A percentile compares a stretch with the other conserved stretches of the same genome.
These are phyloP conservation scores for Fregetta grallaria DNA, from an alignment of 2,113 vertebrate genomes.

Conservation along the genomic window DNA sequence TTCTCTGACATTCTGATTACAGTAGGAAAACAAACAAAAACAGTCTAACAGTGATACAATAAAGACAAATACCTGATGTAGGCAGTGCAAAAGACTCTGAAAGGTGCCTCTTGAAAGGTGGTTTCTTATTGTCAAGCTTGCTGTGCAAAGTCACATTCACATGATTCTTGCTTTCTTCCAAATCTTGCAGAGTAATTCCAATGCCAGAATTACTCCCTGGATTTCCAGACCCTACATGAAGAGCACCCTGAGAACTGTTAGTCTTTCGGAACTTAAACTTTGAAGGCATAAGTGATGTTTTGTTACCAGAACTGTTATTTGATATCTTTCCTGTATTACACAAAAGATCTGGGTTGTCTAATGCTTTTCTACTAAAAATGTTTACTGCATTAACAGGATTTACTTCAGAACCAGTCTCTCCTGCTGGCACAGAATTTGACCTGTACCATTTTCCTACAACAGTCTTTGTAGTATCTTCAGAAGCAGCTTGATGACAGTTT, in stretches of 20 bases:
- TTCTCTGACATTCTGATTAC: neutral
- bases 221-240: slow-evolving; percentile 1
- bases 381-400: neutral
- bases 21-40: neutral
- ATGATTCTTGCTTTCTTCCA: slow-evolving; percentile 49
- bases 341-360: neutral
- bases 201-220: slow-evolving; percentile 1
- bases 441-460: slow-evolving; percentile 23
- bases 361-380: neutral
- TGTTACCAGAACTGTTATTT: neutral
- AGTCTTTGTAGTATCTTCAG: neutral
- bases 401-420: slow-evolving; percentile 23
- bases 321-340: neutral
- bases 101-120: slow-evolving; percentile 79
- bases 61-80: slow-evolving; percentile 80
- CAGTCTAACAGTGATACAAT: neutral
- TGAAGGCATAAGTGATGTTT: slow-evolving; percentile 10
- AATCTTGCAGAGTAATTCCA: slow-evolving; percentile 4
- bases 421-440: slow-evolving; percentile 26
- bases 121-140: slow-evolving; percentile 39
- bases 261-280: slow-evolving; percentile 73
- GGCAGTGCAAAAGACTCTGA: slow-evolving; percentile 74
- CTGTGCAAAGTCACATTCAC: slow-evolving; percentile 6
- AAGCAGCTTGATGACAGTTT: neutral
- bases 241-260: slow-evolving; percentile 35